A percentile compares a stretch with the other conserved stretches of the same genome.
Evolutionary conservation across 1,140 invertebrate genomes (phyloP).

Genomic region (Chionoecetes opilio): DNA sequence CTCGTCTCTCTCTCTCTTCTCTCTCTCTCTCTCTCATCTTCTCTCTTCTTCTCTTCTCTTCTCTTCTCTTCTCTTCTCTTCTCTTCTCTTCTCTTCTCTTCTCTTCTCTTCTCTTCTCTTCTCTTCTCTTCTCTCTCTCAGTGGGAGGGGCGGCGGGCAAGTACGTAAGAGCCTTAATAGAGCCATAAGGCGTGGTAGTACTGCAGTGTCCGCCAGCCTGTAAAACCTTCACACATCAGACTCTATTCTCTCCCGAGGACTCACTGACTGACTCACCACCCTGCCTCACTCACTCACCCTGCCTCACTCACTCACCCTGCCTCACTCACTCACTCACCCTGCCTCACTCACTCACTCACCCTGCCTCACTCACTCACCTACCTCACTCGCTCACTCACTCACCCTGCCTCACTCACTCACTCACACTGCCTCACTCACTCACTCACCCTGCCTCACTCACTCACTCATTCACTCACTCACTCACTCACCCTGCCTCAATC

Average conservation of each 20-base stretch:
- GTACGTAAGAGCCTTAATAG: not conserved
- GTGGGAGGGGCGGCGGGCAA: no score
- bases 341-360: not conserved
- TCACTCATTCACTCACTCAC: not conserved
- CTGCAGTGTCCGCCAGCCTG: slow-evolving; percentile 10
- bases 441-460: not conserved
- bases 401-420: not conserved
- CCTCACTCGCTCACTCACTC: not conserved
- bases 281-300: not conserved
- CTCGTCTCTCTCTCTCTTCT: no score
- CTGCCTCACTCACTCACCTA: not conserved
- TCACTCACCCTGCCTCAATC: not conserved
- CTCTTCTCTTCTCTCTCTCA: no score
- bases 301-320: not conserved
- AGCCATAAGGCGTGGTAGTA: not conserved
- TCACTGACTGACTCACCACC: not conserved
- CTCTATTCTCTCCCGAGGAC: not conserved
- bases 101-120: no score
- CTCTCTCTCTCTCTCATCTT: slow-evolving; percentile 31
- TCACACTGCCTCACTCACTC: not conserved
- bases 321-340: not conserved
- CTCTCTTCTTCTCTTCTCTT: not conserved
- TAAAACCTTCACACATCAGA: not conserved
- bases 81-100: no score
- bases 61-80: no score